Conservation (phyloP, 2,797 vertebrate species). For the Mus caroli region DNA sequence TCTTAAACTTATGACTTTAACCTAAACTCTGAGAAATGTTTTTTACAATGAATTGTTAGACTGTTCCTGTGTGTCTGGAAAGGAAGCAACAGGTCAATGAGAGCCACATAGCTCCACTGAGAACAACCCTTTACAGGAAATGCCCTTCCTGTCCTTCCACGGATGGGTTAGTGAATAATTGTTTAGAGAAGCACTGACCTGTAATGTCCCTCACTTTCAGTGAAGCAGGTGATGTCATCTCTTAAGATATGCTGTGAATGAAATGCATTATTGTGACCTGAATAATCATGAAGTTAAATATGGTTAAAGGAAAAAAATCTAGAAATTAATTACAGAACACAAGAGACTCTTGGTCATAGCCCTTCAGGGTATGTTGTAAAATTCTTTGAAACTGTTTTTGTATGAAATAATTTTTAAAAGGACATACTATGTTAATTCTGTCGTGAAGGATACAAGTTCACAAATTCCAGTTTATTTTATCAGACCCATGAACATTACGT, state of each 20-base stretch:
- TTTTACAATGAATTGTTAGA: slow-evolving; percentile 17
- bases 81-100: background rate
- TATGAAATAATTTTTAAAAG: background rate
- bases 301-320: slow-evolving; percentile 6
- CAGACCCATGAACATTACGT: background rate
- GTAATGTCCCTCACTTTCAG: background rate
- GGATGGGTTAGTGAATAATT: background rate
- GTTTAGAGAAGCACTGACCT: background rate
- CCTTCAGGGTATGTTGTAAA: background rate
- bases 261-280: background rate
- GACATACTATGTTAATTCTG: background rate
- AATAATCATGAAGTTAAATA: slow-evolving; percentile 34
- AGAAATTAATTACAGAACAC: slow-evolving; percentile 41
- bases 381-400: slow-evolving; percentile 22
- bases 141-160: background rate
- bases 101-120: background rate
- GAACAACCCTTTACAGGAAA: slow-evolving; percentile 24
- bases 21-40: background rate
- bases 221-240: background rate
- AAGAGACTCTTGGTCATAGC: background rate
- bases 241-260: background rate
- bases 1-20: slow-evolving; percentile 47
- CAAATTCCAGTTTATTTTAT: slow-evolving; percentile 6
- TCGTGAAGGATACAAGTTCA: background rate
- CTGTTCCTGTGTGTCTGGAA: background rate